A percentile compares a stretch with the other conserved stretches of the same genome.
Conservation (phyloP, 2,113 vertebrate species). For the Leucopternis melanops region DNA sequence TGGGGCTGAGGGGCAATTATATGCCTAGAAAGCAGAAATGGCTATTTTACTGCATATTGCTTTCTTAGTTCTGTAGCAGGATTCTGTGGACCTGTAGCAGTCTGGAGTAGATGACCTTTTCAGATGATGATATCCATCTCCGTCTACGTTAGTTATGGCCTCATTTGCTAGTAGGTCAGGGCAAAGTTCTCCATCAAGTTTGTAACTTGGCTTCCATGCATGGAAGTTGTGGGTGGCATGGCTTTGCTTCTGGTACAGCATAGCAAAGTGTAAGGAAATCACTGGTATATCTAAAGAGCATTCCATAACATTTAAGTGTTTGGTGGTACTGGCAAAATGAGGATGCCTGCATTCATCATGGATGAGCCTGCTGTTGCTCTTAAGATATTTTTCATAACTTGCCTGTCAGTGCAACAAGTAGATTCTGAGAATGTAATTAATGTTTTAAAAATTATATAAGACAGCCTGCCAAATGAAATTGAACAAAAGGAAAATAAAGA, state of each 20-base stretch:
- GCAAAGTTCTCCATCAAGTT: background rate
- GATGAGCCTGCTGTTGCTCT: background rate
- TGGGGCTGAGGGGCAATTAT: background rate
- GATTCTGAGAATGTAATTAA: background rate
- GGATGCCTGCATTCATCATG: background rate
- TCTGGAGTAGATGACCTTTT: background rate
- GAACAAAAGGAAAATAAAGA: background rate
- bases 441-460: background rate
- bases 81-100: background rate
- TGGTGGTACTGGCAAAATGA: background rate
- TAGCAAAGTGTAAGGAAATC: background rate
- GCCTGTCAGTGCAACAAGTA: background rate
- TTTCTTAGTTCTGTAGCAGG: background rate
- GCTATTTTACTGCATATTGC: background rate
- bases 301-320: background rate
- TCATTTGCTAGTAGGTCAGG: background rate
- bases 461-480: background rate
- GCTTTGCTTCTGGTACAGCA: background rate
- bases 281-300: background rate
- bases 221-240: background rate
- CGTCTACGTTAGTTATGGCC: background rate
- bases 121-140: background rate
- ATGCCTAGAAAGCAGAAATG: background rate
- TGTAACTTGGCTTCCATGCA: background rate
- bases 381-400: background rate